These are phyloP conservation scores for Dasysyrphus albostriatus DNA, from an alignment of 2,888 invertebrate genomes.

Conservation along the genomic window DNA sequence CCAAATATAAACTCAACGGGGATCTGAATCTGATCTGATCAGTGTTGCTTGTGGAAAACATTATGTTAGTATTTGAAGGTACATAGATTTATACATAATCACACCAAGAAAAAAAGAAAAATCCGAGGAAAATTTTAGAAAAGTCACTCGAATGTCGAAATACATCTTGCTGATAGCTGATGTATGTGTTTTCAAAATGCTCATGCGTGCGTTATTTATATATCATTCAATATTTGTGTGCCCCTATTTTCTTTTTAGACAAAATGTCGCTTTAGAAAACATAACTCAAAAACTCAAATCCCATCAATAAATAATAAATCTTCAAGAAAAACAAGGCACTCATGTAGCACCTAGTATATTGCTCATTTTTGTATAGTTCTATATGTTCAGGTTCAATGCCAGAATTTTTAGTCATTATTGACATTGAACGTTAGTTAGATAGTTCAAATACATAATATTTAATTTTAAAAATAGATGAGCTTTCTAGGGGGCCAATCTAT, in stretches of 20 bases:
- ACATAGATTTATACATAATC: not conserved
- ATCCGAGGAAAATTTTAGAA: not conserved
- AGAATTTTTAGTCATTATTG: constrained; percentile 37
- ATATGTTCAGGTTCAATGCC: constrained; percentile 64
- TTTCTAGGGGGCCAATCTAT: constrained; percentile 63
- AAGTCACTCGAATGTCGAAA: constrained; percentile 14
- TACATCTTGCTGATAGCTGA: not conserved
- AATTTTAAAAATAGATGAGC: constrained; percentile 54
- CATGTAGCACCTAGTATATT: not conserved
- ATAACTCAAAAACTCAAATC: constrained; percentile 13
- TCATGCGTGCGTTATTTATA: constrained; percentile 23
- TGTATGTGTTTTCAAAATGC: not conserved
- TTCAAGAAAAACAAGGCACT: not conserved
- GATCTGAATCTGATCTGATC: constrained; percentile 62
- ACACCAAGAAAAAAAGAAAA: not conserved
- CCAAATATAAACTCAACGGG: constrained; percentile 68
- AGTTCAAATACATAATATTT: constrained; percentile 24
- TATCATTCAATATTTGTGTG: not conserved
- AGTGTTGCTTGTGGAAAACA: constrained; percentile 7
- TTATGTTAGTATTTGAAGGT: not conserved
- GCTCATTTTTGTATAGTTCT: not conserved
- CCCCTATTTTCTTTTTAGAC: not conserved
- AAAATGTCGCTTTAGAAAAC: constrained; percentile 28
- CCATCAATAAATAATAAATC: not conserved
- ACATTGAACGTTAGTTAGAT: constrained; percentile 58